phyloP scores from a whole-genome alignment of 2,797 vertebrate genomes.

The Loriculus beryllinus region DNA sequence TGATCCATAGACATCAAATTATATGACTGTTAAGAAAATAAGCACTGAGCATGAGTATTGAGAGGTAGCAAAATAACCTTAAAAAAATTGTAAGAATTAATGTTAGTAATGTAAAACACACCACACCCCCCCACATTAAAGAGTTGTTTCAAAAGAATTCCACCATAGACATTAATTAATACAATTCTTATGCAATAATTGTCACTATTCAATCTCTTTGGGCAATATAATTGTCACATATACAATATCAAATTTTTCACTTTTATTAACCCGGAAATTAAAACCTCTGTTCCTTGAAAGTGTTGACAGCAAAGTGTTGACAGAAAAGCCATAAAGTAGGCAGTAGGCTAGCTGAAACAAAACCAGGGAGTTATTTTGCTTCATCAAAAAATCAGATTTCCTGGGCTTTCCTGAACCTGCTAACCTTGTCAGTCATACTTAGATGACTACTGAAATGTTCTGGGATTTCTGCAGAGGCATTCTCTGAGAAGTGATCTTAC shows the following conservation, averaged over 20 bases:
- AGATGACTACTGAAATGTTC: not conserved
- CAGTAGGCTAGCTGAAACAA: not conserved
- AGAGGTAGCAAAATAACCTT: not conserved
- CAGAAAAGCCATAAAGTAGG: not conserved
- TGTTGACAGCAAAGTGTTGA: not conserved
- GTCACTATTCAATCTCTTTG: not conserved
- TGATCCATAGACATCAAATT: not conserved
- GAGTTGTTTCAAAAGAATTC: not conserved
- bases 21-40: not conserved
- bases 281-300: not conserved
- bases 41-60: accelerated
- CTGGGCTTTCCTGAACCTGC: slow-evolving; percentile 4
- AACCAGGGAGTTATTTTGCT: not conserved
- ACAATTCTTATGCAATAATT: not conserved
- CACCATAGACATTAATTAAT: not conserved
- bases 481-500: not conserved
- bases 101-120: not conserved
- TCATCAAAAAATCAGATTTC: not conserved
- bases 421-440: not conserved
- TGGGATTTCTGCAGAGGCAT: not conserved
- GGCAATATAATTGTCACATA: not conserved
- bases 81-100: not conserved
- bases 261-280: not conserved
- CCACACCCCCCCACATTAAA: not conserved
- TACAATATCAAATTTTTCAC: not conserved